Percentiles rank a stretch among this genome's conserved stretches.
Conservation (phyloP, 2,888 invertebrate species). For the Pheosia tremula region DNA sequence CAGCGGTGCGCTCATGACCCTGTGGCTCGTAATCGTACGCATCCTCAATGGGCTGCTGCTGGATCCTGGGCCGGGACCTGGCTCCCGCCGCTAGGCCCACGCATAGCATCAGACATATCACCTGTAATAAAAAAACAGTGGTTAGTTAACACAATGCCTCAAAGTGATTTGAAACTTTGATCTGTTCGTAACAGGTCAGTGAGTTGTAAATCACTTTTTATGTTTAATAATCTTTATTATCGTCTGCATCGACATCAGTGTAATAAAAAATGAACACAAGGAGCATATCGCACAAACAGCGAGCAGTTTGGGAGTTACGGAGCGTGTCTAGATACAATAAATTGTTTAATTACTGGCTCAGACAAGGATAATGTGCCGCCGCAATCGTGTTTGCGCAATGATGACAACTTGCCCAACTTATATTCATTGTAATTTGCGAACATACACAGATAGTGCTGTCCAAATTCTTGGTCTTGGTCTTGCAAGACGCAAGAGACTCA, state of each 20-base stretch:
- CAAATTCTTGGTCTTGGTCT: not conserved
- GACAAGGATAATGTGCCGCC: constrained; percentile 6
- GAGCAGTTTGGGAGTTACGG: not conserved
- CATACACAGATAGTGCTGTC: not conserved
- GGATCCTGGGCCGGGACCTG: constrained; percentile 61
- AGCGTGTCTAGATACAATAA: constrained; percentile 1
- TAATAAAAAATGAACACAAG: not conserved
- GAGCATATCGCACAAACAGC: not conserved
- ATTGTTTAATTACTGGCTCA: constrained; percentile 1
- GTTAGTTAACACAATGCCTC: not conserved
- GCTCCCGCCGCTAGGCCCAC: constrained; percentile 60
- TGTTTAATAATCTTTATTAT: not conserved
- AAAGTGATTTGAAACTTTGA: too few relatives aligned
- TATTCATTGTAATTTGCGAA: constrained; percentile 2
- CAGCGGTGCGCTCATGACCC: constrained; percentile 66
- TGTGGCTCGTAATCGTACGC: constrained; percentile 75
- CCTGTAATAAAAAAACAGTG: constrained; percentile 51
- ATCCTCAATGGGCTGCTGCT: constrained; percentile 63
- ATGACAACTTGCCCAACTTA: not conserved
- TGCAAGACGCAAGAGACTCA: too few relatives aligned
- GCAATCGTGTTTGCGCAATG: constrained; percentile 1
- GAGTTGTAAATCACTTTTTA: too few relatives aligned
- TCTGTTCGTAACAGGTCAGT: too few relatives aligned
- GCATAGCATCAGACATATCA: constrained; percentile 62
- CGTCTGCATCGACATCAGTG: not conserved